These are phyloP conservation scores for cattle (Bos taurus) DNA, from an alignment of 2,113 vertebrate genomes.

Conservation along the genomic window DNA sequence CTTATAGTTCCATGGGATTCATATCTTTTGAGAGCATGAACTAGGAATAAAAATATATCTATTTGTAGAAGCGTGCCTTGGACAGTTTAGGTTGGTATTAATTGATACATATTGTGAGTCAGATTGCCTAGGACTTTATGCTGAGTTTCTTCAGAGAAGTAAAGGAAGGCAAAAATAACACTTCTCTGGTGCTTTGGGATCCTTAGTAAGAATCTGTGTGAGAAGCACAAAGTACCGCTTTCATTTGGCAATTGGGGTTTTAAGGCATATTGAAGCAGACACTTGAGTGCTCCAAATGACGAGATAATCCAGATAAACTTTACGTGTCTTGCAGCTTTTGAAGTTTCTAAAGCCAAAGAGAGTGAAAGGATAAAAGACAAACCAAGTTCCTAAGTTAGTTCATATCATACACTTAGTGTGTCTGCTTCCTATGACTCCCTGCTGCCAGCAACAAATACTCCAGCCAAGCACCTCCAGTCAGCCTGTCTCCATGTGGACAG, in stretches of 20 bases:
- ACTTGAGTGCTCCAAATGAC: slow-evolving; percentile 53
- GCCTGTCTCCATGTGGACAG: background rate
- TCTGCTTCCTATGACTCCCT: background rate
- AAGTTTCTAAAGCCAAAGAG: slow-evolving; percentile 63
- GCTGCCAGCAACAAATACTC: background rate
- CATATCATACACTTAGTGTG: background rate
- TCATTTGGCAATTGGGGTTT: slow-evolving; percentile 48
- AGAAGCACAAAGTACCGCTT: slow-evolving; percentile 31
- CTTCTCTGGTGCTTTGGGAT: slow-evolving; percentile 20
- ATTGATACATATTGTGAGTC: background rate
- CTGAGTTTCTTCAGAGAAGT: slow-evolving; percentile 24
- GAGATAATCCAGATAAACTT: slow-evolving; percentile 71
- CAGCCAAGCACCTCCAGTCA: background rate
- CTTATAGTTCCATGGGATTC: background rate
- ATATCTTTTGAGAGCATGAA: background rate
- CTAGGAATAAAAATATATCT: background rate
- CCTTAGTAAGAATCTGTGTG: slow-evolving; percentile 46
- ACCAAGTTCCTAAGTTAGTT: slow-evolving; percentile 51
- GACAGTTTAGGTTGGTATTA: background rate
- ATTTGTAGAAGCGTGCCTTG: slow-evolving; percentile 22
- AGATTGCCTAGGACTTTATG: background rate
- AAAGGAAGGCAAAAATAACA: slow-evolving; percentile 23
- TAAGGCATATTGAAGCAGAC: slow-evolving; percentile 64
- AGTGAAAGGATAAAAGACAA: slow-evolving; percentile 62
- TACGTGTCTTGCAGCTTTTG: slow-evolving; percentile 63